Base-by-base conservation (phyloP, 2,888 invertebrate species). In the Athalia rosae region DNA sequence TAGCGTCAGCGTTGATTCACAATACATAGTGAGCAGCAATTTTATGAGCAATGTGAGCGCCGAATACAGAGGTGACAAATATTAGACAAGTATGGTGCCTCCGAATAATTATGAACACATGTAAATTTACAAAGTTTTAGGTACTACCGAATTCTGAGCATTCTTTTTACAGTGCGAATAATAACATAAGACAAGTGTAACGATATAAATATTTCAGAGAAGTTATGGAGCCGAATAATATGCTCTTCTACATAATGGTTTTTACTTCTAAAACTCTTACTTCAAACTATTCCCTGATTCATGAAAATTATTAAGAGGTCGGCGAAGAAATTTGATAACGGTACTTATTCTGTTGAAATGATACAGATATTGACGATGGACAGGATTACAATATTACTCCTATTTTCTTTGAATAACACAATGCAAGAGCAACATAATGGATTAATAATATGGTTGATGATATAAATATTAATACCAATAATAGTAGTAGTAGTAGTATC, bases 401-500 rank as follows among this genome's bases (percentile, higher is more conserved):
- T 9, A 5, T 50, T 50, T 50, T 50, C 50, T 50, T 50, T n/a
- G n/a, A n/a, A n/a, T n/a, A n/a, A n/a, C n/a, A n/a, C n/a, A n/a
- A n/a, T n/a, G n/a, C n/a, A n/a, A n/a, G n/a, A n/a, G n/a, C n/a
- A n/a, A n/a, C n/a, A n/a, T n/a, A n/a, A n/a, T n/a, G 50, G 50
- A 50, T 50, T 50, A 8, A 50, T 50, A 5, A 50, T 3, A 50
- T 50, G 11, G 50, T 50, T 28, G 28, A 28, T 28, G 28, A n/a
- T 13, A 28, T 53, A 7, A 8, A 61, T 61, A 61, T 8, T n/a
- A 61, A 61, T 13, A 13, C n/a, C 43, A 8, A 73, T 48, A 47
- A 59, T 59, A 58, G 45, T 73, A 59, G n/a, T 69, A n/a, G 7
- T 58, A 15, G 59, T 41, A 41, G 53, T 67, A 56, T 53, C 9